Conservation (phyloP, 2,888 invertebrate genomes). For the Diaperis boleti region DNA sequence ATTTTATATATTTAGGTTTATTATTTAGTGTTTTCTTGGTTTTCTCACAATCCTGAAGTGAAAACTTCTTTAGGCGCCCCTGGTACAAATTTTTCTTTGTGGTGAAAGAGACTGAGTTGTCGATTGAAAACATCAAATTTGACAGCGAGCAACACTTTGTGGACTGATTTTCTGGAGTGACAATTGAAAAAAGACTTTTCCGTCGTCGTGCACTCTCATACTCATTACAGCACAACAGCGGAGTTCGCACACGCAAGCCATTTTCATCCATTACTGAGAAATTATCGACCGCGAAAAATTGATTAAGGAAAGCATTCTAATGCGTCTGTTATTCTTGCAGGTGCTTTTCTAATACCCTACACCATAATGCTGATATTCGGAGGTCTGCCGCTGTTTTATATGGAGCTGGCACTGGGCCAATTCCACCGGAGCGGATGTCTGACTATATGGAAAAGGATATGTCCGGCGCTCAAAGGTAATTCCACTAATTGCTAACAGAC, state of each 20-base stretch:
- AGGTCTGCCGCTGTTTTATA: constrained; percentile 93
- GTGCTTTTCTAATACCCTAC: constrained; percentile 95
- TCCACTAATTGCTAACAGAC: neutral
- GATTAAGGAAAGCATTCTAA: constrained; percentile 19
- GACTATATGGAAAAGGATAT: constrained; percentile 92
- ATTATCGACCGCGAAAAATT: constrained; percentile 16
- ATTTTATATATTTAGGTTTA: too few species aligned
- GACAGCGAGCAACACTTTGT: too few species aligned
- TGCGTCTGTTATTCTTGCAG: constrained; percentile 66
- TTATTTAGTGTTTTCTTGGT: too few species aligned
- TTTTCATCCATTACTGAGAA: constrained; percentile 14
- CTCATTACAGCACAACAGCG: neutral
- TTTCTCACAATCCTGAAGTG: too few species aligned
- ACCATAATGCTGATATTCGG: constrained; percentile 92
- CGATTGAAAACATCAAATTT: too few species aligned
- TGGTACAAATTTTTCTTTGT: too few species aligned
- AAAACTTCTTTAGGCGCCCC: too few species aligned
- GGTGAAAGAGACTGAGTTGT: too few species aligned
- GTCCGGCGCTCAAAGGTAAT: constrained; percentile 91
- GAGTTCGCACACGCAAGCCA: constrained; percentile 8
- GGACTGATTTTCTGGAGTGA: too few species aligned
- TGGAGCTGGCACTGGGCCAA: constrained; percentile 95
- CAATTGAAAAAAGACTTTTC: too few species aligned
- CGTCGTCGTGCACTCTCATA: neutral
- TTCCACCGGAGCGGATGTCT: constrained; percentile 93